Percentiles rank a stretch among this genome's conserved stretches.
phyloP scores from a whole-genome alignment of 2,113 vertebrate genomes.

The Pholis gunnellus region DNA sequence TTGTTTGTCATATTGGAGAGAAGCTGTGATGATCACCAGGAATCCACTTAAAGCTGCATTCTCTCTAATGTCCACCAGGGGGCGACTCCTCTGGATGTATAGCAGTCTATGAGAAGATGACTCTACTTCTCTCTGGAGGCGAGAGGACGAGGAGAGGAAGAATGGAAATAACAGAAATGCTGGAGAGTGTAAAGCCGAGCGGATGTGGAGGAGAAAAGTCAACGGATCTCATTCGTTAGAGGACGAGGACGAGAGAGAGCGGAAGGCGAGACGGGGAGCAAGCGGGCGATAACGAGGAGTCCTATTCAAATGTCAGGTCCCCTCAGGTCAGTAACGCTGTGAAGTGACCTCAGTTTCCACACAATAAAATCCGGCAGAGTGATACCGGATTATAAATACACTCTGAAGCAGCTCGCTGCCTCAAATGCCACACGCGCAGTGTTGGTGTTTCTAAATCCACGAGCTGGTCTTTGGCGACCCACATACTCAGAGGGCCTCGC shows the following conservation, averaged over 20 bases:
- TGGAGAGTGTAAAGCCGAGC: slow-evolving; percentile 6
- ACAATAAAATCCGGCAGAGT: slow-evolving; percentile 46
- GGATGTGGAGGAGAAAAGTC: slow-evolving; percentile 8
- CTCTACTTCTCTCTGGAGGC: no score
- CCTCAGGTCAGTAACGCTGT: slow-evolving; percentile 64
- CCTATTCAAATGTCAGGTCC: slow-evolving; percentile 67
- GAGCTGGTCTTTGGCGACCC: slow-evolving; percentile 9
- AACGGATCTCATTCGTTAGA: neutral
- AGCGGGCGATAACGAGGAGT: slow-evolving; percentile 50
- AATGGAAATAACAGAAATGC: slow-evolving; percentile 2
- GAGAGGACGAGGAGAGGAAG: neutral
- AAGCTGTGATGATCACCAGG: no score
- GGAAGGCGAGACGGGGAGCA: slow-evolving; percentile 11
- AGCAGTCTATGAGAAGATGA: no score
- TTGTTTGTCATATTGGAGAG: neutral
- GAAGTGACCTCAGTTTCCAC: slow-evolving; percentile 56
- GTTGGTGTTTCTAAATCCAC: neutral
- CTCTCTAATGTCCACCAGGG: no score
- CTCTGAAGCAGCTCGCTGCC: slow-evolving; percentile 21
- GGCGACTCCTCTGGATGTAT: no score
- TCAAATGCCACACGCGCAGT: neutral
- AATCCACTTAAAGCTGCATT: no score
- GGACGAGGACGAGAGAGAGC: slow-evolving; percentile 24
- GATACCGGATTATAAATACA: slow-evolving; percentile 36
- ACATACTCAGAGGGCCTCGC: neutral